Evolutionary conservation across 1,140 invertebrate species (phyloP), one percentile per base, ranked within the genome.

Genomic region (Drosophila melanica): DNA sequence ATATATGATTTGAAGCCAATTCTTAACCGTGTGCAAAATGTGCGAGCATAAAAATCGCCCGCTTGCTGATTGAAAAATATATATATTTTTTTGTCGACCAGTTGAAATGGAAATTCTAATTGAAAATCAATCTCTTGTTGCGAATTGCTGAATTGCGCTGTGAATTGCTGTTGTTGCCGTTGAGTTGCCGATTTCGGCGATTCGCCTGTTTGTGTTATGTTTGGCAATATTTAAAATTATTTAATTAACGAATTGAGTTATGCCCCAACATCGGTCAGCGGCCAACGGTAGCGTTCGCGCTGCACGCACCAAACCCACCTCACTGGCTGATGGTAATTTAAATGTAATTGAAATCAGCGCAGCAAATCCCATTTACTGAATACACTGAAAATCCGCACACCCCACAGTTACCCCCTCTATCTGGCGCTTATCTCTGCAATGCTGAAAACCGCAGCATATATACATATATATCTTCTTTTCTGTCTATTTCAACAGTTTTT

Each of bases 161-260:
- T 54, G 37, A 47, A 35, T 57, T 51, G 58, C 51, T 35, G 45
- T 5, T 33, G 41, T 23, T 59, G 60, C 44, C 45, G 42, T 65
- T 44, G 57, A 47, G 42, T 53, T 45, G 65, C 66, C 35, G 47
- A 48, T 57, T 57, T 44, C 3, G 16, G 12, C 23, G 55, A 12
- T 68, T 81, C 62, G 44, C 35, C 60, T 44, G 51, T n/a, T 64
- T 63, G 53, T 82, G 78, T 78, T 87, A 75, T 82, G 72, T 80
- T 69, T 74, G 75, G 75, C 84, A 89, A 89, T 87, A 89, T 87
- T 89, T 84, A 84, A 87, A 84, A 87, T 89, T 89, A 89, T 87
- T 87, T 87, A 87, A 89, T 87, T 79, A 87, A 87, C 79, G 79
- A 89, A 89, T 89, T 84, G 84, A 82, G 77, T 89, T 87, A 87